Evolutionary conservation across 2,113 vertebrate genomes (phyloP).

Genomic region (Tonatia bakeri): DNA sequence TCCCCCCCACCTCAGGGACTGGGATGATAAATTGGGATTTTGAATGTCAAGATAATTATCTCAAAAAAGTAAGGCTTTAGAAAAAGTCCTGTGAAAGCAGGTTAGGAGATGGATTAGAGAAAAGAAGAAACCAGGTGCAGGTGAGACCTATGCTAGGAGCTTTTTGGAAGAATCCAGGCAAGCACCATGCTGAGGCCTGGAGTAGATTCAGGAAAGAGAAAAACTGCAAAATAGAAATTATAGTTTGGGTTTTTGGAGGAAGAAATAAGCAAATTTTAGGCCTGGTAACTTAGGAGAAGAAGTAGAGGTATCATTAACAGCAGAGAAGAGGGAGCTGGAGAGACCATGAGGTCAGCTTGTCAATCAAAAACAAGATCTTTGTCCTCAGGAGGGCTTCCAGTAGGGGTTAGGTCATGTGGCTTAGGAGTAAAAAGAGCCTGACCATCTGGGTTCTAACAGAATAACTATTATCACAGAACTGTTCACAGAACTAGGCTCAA

Average conservation of each 20-base stretch:
- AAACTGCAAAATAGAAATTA: background rate
- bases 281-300: background rate
- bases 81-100: background rate
- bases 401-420: background rate
- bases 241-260: background rate
- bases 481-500: background rate
- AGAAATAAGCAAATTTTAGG: background rate
- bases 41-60: background rate
- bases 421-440: background rate
- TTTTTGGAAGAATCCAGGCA: background rate
- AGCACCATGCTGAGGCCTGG: background rate
- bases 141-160: background rate
- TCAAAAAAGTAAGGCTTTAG: background rate
- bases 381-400: background rate
- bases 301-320: background rate
- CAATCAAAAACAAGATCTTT: background rate
- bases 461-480: background rate
- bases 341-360: no score
- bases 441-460: background rate
- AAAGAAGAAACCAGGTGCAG: background rate
- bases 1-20: background rate
- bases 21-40: background rate
- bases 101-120: background rate
- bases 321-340: background rate
- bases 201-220: background rate